These are phyloP conservation scores for Monochamus alternatus DNA, from an alignment of 2,888 invertebrate species.

Conservation along the genomic window DNA sequence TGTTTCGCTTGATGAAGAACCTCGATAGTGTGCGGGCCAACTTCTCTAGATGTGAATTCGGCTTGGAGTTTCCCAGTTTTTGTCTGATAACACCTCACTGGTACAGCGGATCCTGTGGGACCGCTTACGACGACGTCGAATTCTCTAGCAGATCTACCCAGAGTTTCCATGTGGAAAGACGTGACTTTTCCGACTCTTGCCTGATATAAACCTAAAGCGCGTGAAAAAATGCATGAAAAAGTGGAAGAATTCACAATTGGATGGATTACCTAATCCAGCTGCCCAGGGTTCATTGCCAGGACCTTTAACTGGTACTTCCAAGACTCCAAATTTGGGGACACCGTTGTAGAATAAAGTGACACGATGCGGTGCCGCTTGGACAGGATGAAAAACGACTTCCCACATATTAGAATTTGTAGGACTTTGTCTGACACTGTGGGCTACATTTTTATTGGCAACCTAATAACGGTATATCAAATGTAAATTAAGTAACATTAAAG, in stretches of 20 bases:
- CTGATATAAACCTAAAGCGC: slow-evolving; percentile 84
- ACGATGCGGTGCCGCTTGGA: slow-evolving; percentile 89
- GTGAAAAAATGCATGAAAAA: neutral
- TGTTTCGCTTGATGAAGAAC: slow-evolving; percentile 92
- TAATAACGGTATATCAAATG: slow-evolving; percentile 25
- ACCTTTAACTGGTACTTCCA: slow-evolving; percentile 75
- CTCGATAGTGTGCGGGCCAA: slow-evolving; percentile 81
- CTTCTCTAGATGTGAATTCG: slow-evolving; percentile 90
- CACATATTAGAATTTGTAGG: slow-evolving; percentile 82
- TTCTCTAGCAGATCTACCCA: slow-evolving; percentile 87
- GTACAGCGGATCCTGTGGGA: slow-evolving; percentile 69
- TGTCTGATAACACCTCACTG: slow-evolving; percentile 90
- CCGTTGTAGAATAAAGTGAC: slow-evolving; percentile 91
- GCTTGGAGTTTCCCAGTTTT: slow-evolving; percentile 96
- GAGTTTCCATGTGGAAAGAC: slow-evolving; percentile 91
- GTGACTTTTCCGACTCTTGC: slow-evolving; percentile 87
- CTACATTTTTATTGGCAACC: slow-evolving; percentile 87
- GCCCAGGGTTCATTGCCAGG: slow-evolving; percentile 74
- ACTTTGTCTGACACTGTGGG: slow-evolving; percentile 84
- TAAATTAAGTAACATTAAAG: neutral
- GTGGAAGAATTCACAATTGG: too few relatives aligned
- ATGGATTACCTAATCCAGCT: slow-evolving; percentile 77
- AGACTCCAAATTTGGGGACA: slow-evolving; percentile 78
- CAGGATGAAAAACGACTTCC: slow-evolving; percentile 91
- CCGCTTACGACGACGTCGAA: slow-evolving; percentile 89